A percentile compares a stretch with the other conserved stretches of the same genome.
phyloP scores from a whole-genome alignment of 2,888 invertebrate genomes.

The Stramonita haemastoma region DNA sequence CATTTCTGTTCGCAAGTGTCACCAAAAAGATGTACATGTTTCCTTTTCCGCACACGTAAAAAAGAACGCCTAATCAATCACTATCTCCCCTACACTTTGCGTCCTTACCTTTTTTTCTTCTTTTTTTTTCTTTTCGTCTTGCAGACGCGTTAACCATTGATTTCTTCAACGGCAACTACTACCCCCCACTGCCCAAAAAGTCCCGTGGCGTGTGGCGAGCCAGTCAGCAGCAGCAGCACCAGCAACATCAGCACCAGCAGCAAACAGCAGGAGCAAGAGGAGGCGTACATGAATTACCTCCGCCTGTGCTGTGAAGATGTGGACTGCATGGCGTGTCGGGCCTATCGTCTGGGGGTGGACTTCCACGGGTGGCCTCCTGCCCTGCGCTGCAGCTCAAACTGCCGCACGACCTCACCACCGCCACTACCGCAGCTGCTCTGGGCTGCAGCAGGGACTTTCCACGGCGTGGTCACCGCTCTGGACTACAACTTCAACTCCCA shows the following conservation, averaged over 20 bases:
- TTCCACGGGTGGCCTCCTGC: slow-evolving; percentile 37
- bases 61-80: too few species aligned
- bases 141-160: slow-evolving; percentile 68
- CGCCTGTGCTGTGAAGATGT: slow-evolving; percentile 48
- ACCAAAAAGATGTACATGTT: too few species aligned
- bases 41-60: too few species aligned
- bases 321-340: slow-evolving; percentile 48
- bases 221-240: background rate
- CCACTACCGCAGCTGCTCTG: background rate
- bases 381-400: slow-evolving; percentile 33
- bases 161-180: slow-evolving; percentile 53
- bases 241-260: background rate
- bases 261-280: background rate
- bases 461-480: background rate
- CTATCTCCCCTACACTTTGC: too few species aligned
- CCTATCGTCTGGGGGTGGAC: slow-evolving; percentile 43
- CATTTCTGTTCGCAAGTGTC: too few species aligned
- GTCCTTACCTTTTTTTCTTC: background rate
- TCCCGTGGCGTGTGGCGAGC: background rate
- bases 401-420: background rate
- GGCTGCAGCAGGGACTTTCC: background rate
- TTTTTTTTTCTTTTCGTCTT: slow-evolving; percentile 19
- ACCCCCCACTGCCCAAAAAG: slow-evolving; percentile 20
- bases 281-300: slow-evolving; percentile 29
- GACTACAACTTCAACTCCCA: slow-evolving; percentile 40